Base-by-base conservation (phyloP, 2,888 invertebrate species). In the Halictus ligatus region DNA sequence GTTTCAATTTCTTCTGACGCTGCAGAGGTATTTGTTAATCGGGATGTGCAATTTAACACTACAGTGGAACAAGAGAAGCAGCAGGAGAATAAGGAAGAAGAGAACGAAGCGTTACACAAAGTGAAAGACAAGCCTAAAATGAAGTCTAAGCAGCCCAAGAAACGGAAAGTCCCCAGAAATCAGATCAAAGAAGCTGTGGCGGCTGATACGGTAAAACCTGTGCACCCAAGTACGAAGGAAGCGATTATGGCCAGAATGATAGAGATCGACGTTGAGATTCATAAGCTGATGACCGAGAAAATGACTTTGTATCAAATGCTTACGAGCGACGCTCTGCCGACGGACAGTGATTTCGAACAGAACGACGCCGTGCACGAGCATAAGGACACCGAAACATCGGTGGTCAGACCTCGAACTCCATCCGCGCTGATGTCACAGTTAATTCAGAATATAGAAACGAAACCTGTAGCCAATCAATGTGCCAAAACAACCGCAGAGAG, bases 211-310 rank as follows among this genome's bases (percentile, higher is more conserved):
- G 76, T 81, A 4, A 80, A 80, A n/a, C 8, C 79, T 13, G 74
- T 64, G 60, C 15, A 85, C 13, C 82, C 88, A 13, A 85, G 10
- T 10, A 77, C 80, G 8, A 89, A 79, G 15, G 89, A 92, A 46
- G 40, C 54, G 7, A 83, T 96, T 13, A 95, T 96, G 90, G 96
- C 96, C 78, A 95, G 96, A 92, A 96, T 97, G 96, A 96, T 96
- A 88, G 96, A 96, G 92, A 97, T 97, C 81, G 97, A 97, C 90
- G 92, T 96, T 84, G 96, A 96, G 92, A 96, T 97, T 89, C 96
- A 96, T 89, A 95, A 95, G 64, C 93, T 97, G 74, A 93, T 96
- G 88, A 96, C 96, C 91, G 96, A 96, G 91, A 97, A 96, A 91
- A 96, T 96, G 92, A 95, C 96, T 89, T 92, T 97, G 13, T 96